Evolutionary conservation across 2,797 vertebrate genomes (phyloP), one percentile per base, ranked within the genome.

Genomic region (Erethizon dorsatum): DNA sequence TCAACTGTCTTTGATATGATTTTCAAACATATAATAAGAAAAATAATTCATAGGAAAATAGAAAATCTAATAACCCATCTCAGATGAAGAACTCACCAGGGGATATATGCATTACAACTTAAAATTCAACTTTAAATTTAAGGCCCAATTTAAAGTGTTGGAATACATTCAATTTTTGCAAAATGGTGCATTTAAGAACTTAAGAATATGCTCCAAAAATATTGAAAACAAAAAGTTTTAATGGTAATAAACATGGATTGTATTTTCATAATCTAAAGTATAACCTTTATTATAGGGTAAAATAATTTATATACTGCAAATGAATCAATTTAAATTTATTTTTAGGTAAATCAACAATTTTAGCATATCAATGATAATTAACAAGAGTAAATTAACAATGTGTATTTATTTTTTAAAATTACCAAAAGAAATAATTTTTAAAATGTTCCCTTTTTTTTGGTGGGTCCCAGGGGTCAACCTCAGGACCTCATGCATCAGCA

Each of bases 341-440:
- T 71, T 92, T 96, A 91, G 24, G 41, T 82, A 78, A 28, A 61
- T 63, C 80, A 83, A 80, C 22, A 94, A 77, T 63, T 63, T 95
- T 78, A 73, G 5, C 47, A 90, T 90, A 57, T 17, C 33, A 91
- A 85, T 83, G 93, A 88, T 2, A 94, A 92, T 90, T 96, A 89
- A 93, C 33, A 90, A 91, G 31, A 92, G n/a, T 93, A 85, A 82
- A 93, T 91, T 87, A 41, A 50, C 47, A 1, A 33, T 91, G 6
- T 65, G 13, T 94, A 56, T 91, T 86, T 59, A 67, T 63, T 79
- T 71, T 79, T 78, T 79, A 73, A 97, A 91, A 33, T 83, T 92
- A n/a, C 26, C 33, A 93, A 87, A 33, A 93, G 22, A 91, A 92
- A 88, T 80, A 88, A 88, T 1, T 31, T 52, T 33, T 33, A 82